Evolutionary conservation across 2,888 invertebrate genomes (phyloP).

Genomic region (Pheosia tremula): DNA sequence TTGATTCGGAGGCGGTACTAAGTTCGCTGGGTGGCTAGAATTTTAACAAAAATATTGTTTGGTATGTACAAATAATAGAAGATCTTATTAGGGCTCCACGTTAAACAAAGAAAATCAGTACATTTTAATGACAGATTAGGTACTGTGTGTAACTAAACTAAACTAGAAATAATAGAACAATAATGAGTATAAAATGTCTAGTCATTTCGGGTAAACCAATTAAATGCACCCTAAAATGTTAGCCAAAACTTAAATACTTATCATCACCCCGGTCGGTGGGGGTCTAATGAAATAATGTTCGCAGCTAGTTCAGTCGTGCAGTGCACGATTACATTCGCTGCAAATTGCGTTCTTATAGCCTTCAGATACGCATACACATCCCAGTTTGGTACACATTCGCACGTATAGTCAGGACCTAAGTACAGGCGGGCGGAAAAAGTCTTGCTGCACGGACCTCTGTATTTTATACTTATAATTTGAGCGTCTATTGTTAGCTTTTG

Average conservation of each 20-base stretch:
- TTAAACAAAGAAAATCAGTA: too few relatives aligned
- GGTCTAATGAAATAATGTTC: conserved; percentile 33
- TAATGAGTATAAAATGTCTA: too few relatives aligned
- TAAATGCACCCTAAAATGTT: conserved; percentile 29
- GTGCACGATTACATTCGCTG: conserved; percentile 21
- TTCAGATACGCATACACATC: not conserved
- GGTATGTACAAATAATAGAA: too few relatives aligned
- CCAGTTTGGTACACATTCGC: conserved; percentile 6
- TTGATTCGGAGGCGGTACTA: too few relatives aligned
- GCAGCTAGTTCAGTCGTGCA: conserved; percentile 18
- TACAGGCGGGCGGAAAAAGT: conserved; percentile 5
- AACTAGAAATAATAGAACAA: too few relatives aligned
- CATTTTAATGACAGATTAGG: too few relatives aligned
- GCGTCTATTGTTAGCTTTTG: not conserved
- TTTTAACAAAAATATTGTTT: too few relatives aligned
- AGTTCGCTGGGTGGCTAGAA: too few relatives aligned
- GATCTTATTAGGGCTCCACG: too few relatives aligned
- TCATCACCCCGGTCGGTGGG: conserved; percentile 17
- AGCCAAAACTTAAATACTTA: conserved; percentile 19
- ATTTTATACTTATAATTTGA: conserved; percentile 14
- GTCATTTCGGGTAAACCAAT: conserved; percentile 10
- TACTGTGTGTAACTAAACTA: too few relatives aligned
- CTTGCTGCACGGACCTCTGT: conserved; percentile 1
- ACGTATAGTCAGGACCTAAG: conserved; percentile 13
- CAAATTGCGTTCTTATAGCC: conserved; percentile 15